Conservation (phyloP, 2,113 vertebrate genomes). For the Myrmecophaga tridactyla region DNA sequence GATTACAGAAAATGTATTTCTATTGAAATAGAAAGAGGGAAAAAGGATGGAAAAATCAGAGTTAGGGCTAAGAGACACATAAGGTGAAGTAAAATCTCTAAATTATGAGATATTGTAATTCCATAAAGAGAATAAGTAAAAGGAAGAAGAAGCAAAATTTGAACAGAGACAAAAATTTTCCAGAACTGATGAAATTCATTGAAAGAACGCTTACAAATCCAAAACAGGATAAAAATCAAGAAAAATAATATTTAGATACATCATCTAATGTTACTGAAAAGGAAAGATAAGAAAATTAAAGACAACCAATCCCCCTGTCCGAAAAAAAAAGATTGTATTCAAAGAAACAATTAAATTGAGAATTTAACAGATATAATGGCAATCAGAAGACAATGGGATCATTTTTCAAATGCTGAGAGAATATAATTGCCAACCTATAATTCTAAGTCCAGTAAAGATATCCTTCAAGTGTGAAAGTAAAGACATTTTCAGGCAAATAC, state of each 20-base stretch:
- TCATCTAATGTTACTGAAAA: not conserved
- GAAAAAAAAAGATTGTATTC: not conserved
- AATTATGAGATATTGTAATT: not conserved
- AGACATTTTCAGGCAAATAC: not conserved
- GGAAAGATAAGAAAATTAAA: not conserved
- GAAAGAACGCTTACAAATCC: not conserved
- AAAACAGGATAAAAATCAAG: not conserved
- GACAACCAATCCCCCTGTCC: not conserved
- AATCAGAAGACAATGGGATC: not conserved
- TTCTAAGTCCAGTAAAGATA: slow-evolving; percentile 19
- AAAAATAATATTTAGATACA: not conserved
- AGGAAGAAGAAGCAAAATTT: not conserved
- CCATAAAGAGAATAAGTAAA: not conserved
- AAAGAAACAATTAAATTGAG: not conserved
- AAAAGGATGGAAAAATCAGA: not conserved
- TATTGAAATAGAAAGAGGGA: not conserved
- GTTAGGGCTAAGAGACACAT: not conserved
- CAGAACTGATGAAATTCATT: not conserved
- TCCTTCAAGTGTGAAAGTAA: not conserved
- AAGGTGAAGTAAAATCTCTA: not conserved
- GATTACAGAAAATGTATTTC: not conserved
- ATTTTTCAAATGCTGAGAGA: not conserved
- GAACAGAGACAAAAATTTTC: not conserved
- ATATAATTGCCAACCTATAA: not conserved
- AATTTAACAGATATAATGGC: not conserved